Evolutionary conservation across 2,888 invertebrate genomes (phyloP).

Genomic region (Gymnoscelis rufifasciata): DNA sequence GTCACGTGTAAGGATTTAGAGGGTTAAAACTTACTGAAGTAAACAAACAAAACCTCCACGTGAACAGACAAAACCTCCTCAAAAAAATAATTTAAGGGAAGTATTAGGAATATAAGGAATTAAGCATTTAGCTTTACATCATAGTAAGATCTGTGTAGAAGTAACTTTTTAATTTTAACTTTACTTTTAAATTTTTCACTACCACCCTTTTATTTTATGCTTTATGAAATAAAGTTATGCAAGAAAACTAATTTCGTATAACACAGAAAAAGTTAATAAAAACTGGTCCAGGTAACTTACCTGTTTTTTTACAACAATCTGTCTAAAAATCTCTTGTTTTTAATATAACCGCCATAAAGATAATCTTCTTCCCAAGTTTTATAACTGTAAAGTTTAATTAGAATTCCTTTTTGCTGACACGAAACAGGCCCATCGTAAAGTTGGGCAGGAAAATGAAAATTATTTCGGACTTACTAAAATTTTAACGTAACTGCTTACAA

Average conservation of each 20-base stretch:
- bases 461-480: constrained; percentile 7
- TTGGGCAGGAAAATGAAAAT: constrained; percentile 17
- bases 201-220: too few species aligned
- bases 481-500: not conserved
- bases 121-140: too few species aligned
- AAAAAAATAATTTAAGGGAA: too few species aligned
- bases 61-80: too few species aligned
- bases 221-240: too few species aligned
- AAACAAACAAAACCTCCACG: too few species aligned
- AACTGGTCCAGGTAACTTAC: not conserved
- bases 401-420: constrained; percentile 24
- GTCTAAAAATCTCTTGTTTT: constrained; percentile 1
- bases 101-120: too few species aligned
- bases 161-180: too few species aligned
- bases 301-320: not conserved
- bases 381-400: constrained; percentile 26
- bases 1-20: too few species aligned
- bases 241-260: not conserved
- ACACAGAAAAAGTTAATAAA: not conserved
- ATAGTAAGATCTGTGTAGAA: too few species aligned
- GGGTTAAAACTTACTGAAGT: too few species aligned
- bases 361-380: constrained; percentile 15
- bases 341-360: constrained; percentile 10
- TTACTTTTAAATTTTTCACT: too few species aligned
- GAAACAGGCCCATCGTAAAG: constrained; percentile 24